Evolutionary conservation across 2,888 invertebrate genomes (phyloP), one percentile per base, ranked within the genome.

Genomic region (Chamaedrilus cognettii): DNA sequence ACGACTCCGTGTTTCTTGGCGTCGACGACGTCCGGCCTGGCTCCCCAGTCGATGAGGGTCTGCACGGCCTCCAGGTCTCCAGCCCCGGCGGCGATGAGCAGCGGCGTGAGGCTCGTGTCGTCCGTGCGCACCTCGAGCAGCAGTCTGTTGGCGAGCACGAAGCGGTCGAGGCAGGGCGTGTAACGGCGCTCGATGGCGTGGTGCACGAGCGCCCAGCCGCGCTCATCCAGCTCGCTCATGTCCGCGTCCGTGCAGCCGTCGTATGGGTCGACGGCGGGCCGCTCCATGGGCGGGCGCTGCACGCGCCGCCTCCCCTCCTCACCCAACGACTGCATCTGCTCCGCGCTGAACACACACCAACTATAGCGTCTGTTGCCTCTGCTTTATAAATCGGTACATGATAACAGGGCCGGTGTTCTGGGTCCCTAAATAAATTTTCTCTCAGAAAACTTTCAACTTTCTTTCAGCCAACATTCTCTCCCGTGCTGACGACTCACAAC

Each of bases 71-170:
- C 74, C 63, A 83, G 69, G 3, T 78, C 80, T 15, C 83, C 82
- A 23, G 82, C 79, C 60, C 77, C 79, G 3, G 82, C 80, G 26
- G 82, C 80, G 60, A 83, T 70, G 15, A 82, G 73, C 50, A 83
- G 67, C 1, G 82, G 82, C 5, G 81, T 80, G 1, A 79, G 78
- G 60, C 74, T 70, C 19, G 56, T 56, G 56, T 56, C 56, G n/a
- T 11, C 26, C 2, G 56, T 56, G 19, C 28, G n/a, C 56, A 56
- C 30, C 31, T 56, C 56, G 23, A 56, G 56, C n/a, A 56, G 15
- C 56, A 30, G 56, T 26, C 31, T 56, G 56, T 56, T 56, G 2
- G 28, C 56, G 3, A 15, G 30, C 19, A 56, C 56, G 3, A 56
- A 30, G 30, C 26, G 15, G 30, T 28, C n/a, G 15, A 56, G 23